phyloP scores from a whole-genome alignment of 2,113 vertebrate genomes.

The Sitta europaea region DNA sequence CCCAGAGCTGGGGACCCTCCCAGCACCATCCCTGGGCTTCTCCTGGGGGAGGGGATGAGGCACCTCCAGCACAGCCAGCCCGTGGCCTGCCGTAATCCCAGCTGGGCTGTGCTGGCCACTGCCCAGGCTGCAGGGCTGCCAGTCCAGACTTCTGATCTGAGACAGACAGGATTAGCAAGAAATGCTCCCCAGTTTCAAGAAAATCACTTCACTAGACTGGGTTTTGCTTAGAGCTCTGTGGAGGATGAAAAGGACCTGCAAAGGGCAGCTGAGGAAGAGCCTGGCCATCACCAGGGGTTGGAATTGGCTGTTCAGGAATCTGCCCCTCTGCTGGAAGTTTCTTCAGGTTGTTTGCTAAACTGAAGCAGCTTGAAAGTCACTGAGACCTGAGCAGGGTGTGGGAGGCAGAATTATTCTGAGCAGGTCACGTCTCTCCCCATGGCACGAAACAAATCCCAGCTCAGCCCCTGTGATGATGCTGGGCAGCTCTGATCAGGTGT shows the following conservation, averaged over 20 bases:
- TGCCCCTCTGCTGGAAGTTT: not conserved
- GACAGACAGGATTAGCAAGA: not conserved
- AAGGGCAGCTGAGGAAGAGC: not conserved
- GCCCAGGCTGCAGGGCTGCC: not conserved
- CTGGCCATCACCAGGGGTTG: not conserved
- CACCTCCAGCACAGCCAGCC: not conserved
- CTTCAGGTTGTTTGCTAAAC: not conserved
- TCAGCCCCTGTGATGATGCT: fast-evolving
- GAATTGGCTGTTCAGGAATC: not conserved
- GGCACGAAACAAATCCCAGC: fast-evolving
- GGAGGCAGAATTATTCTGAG: not conserved
- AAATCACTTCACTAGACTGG: not conserved
- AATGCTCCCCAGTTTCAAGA: not conserved
- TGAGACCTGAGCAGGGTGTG: fast-evolving
- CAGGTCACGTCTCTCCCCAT: not conserved
- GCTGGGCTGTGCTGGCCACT: not conserved
- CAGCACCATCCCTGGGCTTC: not conserved
- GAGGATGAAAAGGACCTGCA: not conserved
- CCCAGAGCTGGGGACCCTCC: not conserved
- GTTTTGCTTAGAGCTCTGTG: not conserved
- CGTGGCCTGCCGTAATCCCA: not conserved
- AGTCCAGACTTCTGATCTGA: not conserved
- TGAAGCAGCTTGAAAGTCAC: not conserved
- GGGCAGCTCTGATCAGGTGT: not conserved
- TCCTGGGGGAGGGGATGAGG: not conserved